Evolutionary conservation across 2,113 vertebrate species (phyloP).

Genomic region (Oncorhynchus mykiss): DNA sequence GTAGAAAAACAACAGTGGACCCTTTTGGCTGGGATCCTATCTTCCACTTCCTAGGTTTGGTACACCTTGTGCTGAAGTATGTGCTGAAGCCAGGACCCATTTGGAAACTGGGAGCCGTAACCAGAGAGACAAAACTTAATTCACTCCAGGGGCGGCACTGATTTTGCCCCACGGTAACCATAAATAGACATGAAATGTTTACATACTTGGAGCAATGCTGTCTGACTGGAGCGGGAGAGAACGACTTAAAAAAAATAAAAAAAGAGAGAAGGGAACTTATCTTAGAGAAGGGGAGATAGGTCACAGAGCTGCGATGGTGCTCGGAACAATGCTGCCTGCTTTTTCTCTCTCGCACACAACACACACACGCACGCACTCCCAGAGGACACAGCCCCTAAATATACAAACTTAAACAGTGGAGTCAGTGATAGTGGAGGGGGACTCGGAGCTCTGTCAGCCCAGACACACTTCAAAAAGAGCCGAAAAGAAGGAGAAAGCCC

Average conservation of each 20-base stretch:
- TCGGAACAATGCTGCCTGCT: not conserved
- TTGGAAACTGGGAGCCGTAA: not conserved
- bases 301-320: not conserved
- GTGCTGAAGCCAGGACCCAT: no score
- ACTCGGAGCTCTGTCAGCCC: constrained; percentile 1
- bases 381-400: not conserved
- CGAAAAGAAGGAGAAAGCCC: not conserved
- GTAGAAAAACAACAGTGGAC: no score
- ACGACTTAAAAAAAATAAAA: not conserved
- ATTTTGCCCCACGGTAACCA: not conserved
- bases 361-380: not conserved
- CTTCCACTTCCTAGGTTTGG: no score
- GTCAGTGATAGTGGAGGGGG: constrained; percentile 1
- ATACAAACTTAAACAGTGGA: not conserved
- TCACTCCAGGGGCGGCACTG: not conserved
- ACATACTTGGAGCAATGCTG: not conserved
- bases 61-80: no score
- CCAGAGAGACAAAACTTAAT: not conserved
- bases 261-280: constrained; percentile 8
- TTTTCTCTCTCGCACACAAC: no score
- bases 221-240: not conserved
- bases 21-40: no score
- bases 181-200: constrained; percentile 4
- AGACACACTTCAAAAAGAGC: not conserved
- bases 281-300: not conserved